These are phyloP conservation scores for Bedellia somnulentella DNA, from an alignment of 2,888 invertebrate genomes.

Conservation along the genomic window DNA sequence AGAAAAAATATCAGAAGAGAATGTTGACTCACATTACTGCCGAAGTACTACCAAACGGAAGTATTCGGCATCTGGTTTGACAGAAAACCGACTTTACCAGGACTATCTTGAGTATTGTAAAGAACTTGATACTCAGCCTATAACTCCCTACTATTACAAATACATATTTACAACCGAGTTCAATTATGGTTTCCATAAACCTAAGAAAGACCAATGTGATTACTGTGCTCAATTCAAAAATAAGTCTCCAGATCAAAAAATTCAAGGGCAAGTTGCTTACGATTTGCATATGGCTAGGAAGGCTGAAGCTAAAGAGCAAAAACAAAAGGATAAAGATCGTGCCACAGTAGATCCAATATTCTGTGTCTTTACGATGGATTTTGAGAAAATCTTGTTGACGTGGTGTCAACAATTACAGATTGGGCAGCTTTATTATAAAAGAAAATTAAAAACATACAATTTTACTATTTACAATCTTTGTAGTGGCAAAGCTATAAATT, in stretches of 20 bases:
- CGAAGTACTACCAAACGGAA: too few relatives aligned
- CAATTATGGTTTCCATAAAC: conserved; percentile 9
- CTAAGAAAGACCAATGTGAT: conserved; percentile 9
- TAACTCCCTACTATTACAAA: conserved; percentile 7
- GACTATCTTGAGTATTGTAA: conserved; percentile 9
- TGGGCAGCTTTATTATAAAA: conserved; percentile 1
- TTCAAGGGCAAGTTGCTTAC: not conserved
- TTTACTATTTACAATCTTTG: conserved; percentile 1
- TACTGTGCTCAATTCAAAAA: conserved; percentile 8
- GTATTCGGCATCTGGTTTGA: conserved; percentile 7
- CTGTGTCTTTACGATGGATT: conserved; percentile 3
- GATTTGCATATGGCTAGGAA: conserved; percentile 3
- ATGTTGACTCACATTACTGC: too few relatives aligned
- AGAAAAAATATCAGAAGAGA: too few relatives aligned
- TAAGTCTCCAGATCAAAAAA: conserved; percentile 6
- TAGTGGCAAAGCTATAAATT: not conserved
- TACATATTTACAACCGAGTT: conserved; percentile 9
- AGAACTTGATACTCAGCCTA: conserved; percentile 6
- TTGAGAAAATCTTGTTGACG: conserved; percentile 3
- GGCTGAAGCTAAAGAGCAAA: conserved; percentile 3
- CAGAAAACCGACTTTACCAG: conserved; percentile 7
- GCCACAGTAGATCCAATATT: conserved; percentile 3
- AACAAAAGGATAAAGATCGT: conserved; percentile 2
- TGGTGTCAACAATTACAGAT: not conserved
- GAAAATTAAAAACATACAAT: conserved; percentile 3